Evolutionary conservation across 2,797 vertebrate species (phyloP), one percentile per base, ranked within the genome.

Genomic region (Scolopax rusticola): DNA sequence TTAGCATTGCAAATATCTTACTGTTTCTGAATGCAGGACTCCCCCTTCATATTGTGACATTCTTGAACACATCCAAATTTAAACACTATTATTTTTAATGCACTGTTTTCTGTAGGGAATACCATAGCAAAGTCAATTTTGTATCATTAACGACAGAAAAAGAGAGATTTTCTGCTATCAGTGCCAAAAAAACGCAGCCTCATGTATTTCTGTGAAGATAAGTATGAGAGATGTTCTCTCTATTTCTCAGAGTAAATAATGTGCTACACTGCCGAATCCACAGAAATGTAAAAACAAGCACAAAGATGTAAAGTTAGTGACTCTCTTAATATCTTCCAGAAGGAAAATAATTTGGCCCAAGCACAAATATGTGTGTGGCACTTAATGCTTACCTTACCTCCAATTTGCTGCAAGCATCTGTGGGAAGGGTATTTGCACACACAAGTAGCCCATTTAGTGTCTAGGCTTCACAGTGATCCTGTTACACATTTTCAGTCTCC

Each of bases 21-120:
- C 63, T 84, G 32, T 71, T 90, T 79, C 79, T 80, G 90, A 91
- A 57, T n/a, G 30, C 79, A 33, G 38, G 80, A 83, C 77, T 91
- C 87, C 60, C 76, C 73, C 84, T 81, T 96, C 82, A 43, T 89
- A 91, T 51, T 91, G 74, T 76, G 92, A 94, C 87, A 50, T 70
- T 79, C 84, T 65, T 64, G 48, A 89, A 81, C 79, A 95, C 64
- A 88, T 40, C 67, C 76, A 87, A 75, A 95, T 95, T 87, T 83
- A 93, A 93, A 87, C 32, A 69, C 51, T 80, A 71, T 94, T 95
- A 93, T 93, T 95, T 93, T 93, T 96, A 96, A 95, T 89, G 82
- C 36, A 65, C 30, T 78, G 45, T 82, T 95, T 97, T 95, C 96
- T 96, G n/a, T 56, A 68, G 82, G 89, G 95, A 97, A 95, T 93